phyloP scores from a whole-genome alignment of 2,797 vertebrate species.

The Gobio occitaniae region DNA sequence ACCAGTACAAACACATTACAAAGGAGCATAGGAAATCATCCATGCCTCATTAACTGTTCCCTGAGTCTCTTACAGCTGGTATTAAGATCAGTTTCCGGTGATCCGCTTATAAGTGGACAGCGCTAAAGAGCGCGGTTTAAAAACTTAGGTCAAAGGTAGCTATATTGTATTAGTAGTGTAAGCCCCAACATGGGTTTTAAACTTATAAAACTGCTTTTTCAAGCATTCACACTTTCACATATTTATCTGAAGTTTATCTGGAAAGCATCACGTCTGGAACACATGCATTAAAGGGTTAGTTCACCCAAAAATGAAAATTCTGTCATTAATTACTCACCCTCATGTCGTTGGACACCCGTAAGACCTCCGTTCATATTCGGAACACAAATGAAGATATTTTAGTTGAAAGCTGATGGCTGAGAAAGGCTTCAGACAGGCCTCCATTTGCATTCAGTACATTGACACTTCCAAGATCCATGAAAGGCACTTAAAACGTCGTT shows the following conservation, averaged over 20 bases:
- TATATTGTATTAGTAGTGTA: not conserved
- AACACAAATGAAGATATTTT: too few relatives aligned
- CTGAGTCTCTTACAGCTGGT: not conserved
- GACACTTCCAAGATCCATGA: too few relatives aligned
- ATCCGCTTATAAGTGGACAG: not conserved
- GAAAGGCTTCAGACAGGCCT: too few relatives aligned
- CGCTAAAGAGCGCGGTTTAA: not conserved
- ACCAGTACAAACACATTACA: not conserved
- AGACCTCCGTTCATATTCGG: too few relatives aligned
- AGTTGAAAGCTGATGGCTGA: too few relatives aligned
- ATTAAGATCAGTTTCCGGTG: not conserved
- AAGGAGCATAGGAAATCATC: slow-evolving; percentile 11
- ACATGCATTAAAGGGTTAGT: not conserved
- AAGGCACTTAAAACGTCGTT: too few relatives aligned
- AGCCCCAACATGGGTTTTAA: not conserved
- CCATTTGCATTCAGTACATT: too few relatives aligned
- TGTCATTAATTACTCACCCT: too few relatives aligned
- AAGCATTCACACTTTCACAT: not conserved
- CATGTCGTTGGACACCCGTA: too few relatives aligned
- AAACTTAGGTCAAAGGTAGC: not conserved
- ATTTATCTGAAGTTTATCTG: too few relatives aligned
- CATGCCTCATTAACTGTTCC: slow-evolving; percentile 15
- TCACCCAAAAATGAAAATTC: too few relatives aligned
- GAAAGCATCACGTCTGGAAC: not conserved
- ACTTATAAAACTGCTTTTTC: not conserved